These are phyloP conservation scores for Lepus europaeus DNA, from an alignment of 2,113 vertebrate species.

Conservation along the genomic window DNA sequence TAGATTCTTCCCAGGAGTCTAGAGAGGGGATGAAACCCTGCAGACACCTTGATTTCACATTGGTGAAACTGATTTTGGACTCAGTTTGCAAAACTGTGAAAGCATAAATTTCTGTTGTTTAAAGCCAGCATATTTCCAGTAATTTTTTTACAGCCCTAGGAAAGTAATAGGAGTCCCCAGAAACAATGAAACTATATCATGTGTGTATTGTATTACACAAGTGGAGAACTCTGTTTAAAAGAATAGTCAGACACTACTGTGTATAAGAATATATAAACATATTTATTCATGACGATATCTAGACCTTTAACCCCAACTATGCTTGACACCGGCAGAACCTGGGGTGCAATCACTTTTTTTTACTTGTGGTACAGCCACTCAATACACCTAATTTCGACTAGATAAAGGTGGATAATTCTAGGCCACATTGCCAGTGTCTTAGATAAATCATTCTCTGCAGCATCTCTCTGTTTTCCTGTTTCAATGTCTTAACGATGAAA, in stretches of 20 bases:
- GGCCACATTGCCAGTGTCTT: neutral
- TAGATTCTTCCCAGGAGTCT: neutral
- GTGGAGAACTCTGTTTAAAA: neutral
- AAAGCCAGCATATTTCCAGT: neutral
- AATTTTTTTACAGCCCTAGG: neutral
- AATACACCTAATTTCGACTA: neutral
- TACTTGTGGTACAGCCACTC: neutral
- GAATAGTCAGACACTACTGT: neutral
- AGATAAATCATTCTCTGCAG: neutral
- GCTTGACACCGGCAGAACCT: neutral
- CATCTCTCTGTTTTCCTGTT: neutral
- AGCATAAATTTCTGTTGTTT: neutral
- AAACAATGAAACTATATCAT: neutral
- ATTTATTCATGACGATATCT: neutral
- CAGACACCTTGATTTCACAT: neutral
- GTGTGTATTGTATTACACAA: neutral
- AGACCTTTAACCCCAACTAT: neutral
- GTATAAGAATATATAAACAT: fast-evolving
- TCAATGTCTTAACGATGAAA: neutral
- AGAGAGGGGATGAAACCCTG: neutral
- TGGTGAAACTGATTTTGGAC: neutral
- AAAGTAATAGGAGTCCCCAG: neutral
- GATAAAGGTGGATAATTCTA: neutral
- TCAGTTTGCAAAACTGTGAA: neutral
- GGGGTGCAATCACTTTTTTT: neutral